phyloP scores from a whole-genome alignment of 2,113 vertebrate genomes.

The Acrocephalus kingi region DNA sequence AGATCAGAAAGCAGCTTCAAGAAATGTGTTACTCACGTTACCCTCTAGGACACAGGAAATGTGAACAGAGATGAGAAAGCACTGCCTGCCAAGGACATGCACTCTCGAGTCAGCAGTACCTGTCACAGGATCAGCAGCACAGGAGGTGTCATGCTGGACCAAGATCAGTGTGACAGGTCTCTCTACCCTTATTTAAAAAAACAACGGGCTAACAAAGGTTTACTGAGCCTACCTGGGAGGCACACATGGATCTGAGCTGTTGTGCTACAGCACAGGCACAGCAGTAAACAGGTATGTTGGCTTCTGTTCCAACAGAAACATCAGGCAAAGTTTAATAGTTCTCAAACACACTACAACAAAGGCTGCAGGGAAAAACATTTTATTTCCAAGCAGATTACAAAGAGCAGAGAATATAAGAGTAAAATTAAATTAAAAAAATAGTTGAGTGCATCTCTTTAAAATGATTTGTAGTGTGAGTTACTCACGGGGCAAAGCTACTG shows the following conservation, averaged over 20 bases:
- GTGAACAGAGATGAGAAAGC: background rate
- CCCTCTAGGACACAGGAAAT: background rate
- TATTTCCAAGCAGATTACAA: constrained; percentile 73
- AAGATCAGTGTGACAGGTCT: background rate
- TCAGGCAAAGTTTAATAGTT: constrained; percentile 22
- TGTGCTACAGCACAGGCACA: background rate
- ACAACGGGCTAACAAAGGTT: background rate
- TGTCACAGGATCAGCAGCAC: background rate
- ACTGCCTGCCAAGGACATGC: fast-evolving
- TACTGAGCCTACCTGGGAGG: background rate
- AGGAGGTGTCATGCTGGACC: background rate
- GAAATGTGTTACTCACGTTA: fast-evolving
- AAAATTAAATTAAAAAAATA: constrained; percentile 74
- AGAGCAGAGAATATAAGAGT: constrained; percentile 72
- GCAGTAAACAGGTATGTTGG: background rate
- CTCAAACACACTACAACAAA: constrained; percentile 66
- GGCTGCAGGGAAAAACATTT: constrained; percentile 71
- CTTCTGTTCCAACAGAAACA: constrained; percentile 16
- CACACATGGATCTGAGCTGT: background rate
- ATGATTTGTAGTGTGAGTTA: constrained; percentile 70
- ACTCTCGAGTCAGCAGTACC: background rate
- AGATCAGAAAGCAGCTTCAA: background rate
- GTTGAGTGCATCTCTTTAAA: constrained; percentile 72
- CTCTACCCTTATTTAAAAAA: background rate
- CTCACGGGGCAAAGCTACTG: constrained; percentile 69